Evolutionary conservation across 2,888 invertebrate genomes (phyloP), one percentile per base, ranked within the genome.

Genomic region (Drosophila cognata): DNA sequence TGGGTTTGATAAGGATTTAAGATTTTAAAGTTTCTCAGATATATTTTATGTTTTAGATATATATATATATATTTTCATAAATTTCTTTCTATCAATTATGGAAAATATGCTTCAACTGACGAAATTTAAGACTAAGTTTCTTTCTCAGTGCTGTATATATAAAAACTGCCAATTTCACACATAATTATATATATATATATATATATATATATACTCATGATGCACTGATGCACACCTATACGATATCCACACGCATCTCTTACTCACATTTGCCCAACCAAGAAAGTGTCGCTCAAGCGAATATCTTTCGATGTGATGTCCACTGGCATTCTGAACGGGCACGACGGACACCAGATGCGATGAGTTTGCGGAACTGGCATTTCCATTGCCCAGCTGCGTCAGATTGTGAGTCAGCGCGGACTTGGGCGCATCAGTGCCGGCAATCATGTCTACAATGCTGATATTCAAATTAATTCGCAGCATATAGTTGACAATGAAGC

Each of bases 401-500:
- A 29, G 38, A 16, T 66, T 66, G 25, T 74, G 80, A 46, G 41
- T 18, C 10, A 50, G 8, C 28, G 58, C 36, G 0, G 48, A 11
- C 11, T 46, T 6, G 16, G 52, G 46, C 25, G 50, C 68, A 46
- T 60, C 63, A 63, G 79, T 77, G 11, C 58, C 62, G 7, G 75
- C 86, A 51, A 91, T 94, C 95, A 96, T 96, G 53, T 95, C 94
- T 56, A 96, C 96, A 80, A 96, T 95, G 29, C 95, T 95, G 61
- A 96, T 94, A 88, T 95, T 96, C 64, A 96, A 92, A 91, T 96
- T 96, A 63, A 95, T 94, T 33, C 96, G 93, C 25, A 95, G 93
- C 95, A 96, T 95, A 87, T 96, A 96, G 92, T 96, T 96, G 58
- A 95, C 94, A 7, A 94, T 95, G 82, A 96, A 96, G 18, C 96